Conservation (phyloP, 2,888 invertebrate species). For the Branchipolynoe longqiensis region DNA sequence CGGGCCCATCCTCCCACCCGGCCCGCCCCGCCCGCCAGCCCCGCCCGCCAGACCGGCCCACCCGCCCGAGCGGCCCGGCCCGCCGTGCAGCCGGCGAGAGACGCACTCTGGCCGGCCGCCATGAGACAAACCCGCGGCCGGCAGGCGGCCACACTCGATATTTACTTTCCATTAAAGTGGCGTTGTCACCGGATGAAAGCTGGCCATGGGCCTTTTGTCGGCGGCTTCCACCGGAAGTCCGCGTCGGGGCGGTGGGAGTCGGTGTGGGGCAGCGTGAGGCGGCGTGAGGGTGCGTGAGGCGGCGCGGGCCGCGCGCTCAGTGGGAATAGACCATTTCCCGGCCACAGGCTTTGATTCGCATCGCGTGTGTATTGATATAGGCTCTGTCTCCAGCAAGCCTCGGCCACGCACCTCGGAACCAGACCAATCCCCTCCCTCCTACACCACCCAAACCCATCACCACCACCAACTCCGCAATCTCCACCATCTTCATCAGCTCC, state of each 20-base stretch:
- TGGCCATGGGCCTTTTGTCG: background rate
- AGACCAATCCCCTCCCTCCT: background rate
- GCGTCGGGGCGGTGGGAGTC: no score
- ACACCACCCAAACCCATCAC: background rate
- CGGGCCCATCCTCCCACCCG: no score
- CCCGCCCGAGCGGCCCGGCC: no score
- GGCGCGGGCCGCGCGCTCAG: background rate
- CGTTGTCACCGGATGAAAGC: conserved; percentile 18
- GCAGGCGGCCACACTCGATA: background rate
- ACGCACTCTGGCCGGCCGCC: no score
- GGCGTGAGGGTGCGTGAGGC: background rate
- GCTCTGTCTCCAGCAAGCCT: background rate
- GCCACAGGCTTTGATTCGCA: background rate
- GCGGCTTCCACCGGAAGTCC: background rate
- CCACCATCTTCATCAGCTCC: no score
- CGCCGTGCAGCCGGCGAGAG: no score
- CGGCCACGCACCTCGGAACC: no score
- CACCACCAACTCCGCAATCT: background rate
- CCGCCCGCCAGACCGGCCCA: no score
- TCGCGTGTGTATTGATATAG: conserved; percentile 39
- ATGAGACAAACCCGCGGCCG: no score
- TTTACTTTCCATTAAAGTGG: conserved; percentile 21
- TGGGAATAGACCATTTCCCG: conserved; percentile 27
- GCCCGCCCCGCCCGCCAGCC: no score
- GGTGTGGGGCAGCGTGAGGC: no score